Base-by-base conservation (phyloP, 2,888 invertebrate species). In the Isotomurus palustris region DNA sequence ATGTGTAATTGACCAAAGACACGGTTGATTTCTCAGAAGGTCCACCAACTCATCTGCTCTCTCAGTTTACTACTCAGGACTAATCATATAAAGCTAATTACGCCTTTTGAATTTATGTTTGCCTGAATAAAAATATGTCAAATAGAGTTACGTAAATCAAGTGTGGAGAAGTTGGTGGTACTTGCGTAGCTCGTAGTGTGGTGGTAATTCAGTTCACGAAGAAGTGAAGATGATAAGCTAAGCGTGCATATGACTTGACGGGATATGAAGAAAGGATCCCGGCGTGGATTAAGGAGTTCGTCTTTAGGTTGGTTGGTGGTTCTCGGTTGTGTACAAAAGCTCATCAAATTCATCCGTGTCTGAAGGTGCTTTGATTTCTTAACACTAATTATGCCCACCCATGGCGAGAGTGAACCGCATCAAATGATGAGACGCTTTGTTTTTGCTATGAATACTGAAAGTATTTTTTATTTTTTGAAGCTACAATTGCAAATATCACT, bases 171-270 rank as follows among this genome's bases (percentile, higher is more conserved):
- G 36, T 38, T 22, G n/a, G n/a, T n/a, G n/a, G n/a, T n/a, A n/a
- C n/a, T n/a, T n/a, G n/a, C n/a, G n/a, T n/a, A n/a, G n/a, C n/a
- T n/a, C n/a, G n/a, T n/a, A n/a, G n/a, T n/a, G 36, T 38, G 22
- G 50, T 50, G 38, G 38, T 50, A 50, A 50, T 50, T 50, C 38
- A 35, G 35, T 50, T 38, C 35, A 49, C 49, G 49, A 19, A 49
- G 17, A 29, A 44, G 14, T 32, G 22, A 10, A 24, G 21, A 43
- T 43, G 24, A 22, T 3, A 43, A 24, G n/a, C 21, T 43, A 21
- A 22, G 43, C 24, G n/a, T n/a, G n/a, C n/a, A n/a, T n/a, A n/a
- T n/a, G n/a, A n/a, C n/a, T n/a, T n/a, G n/a, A n/a, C n/a, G n/a
- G n/a, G n/a, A n/a, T n/a, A n/a, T n/a, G n/a, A n/a, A n/a, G n/a